Evolutionary conservation across 2,888 invertebrate species (phyloP), one percentile per base, ranked within the genome.

Genomic region (Drosophila prostipennis): DNA sequence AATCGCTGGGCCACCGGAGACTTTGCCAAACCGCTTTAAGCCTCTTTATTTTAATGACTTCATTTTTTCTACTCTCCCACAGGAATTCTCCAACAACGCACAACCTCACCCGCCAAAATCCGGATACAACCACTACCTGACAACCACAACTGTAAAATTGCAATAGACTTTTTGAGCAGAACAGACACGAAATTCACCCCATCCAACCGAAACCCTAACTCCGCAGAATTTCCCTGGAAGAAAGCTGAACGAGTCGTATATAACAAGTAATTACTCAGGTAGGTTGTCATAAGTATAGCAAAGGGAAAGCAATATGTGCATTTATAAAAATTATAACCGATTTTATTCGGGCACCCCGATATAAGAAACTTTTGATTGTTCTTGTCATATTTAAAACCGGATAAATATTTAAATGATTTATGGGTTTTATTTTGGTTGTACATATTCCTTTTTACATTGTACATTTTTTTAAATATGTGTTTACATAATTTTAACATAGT

Each of bases 61-160:
- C 32, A 36, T 37, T 52, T 52, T 34, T 19, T 43, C 53, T 7
- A 40, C 67, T 72, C 71, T 72, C 79, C 80, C 70, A 54, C 79
- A 90, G 90, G 89, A 89, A 79, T 76, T 80, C 76, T 78, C 76
- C 80, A 80, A 74, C 79, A 79, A 76, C 78, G 81, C 79, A 79
- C 64, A 81, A 81, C 77, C 80, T 78, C 80, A 80, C 71, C 80
- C 80, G 67, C 49, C 32, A 68, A 56, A 76, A 70, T 68, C 59
- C 51, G 70, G 61, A 61, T 51, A 64, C 43, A 70, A 67, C 65
- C 55, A 51, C 75, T 61, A 65, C 54, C 59, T 42, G 52, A 48
- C 60, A 39, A 42, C 59, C 34, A 37, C 59, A 60, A 52, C 70
- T 36, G 60, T 16, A 49, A 34, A 55, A 61, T 60, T 63, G 55